Conservation (phyloP, 37 sponge, comb jelly and placozoan genomes). For the Oopsacas minuta region DNA sequence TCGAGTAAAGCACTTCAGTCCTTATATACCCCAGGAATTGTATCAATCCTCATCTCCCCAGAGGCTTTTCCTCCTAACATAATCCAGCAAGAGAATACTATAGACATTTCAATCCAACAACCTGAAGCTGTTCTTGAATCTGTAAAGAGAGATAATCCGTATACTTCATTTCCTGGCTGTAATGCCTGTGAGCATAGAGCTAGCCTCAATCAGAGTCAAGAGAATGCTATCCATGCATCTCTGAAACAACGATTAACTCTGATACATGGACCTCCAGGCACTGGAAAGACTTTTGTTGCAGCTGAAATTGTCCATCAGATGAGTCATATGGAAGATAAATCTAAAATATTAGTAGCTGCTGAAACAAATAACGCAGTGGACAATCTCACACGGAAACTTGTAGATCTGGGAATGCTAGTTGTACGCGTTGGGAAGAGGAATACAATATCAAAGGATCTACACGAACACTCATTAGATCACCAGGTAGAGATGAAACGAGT, state of each 20-base stretch:
- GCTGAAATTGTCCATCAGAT: conserved; percentile 32
- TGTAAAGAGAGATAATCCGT: too few species aligned
- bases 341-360: conserved; percentile 42
- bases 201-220: conserved; percentile 33
- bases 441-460: conserved; percentile 28
- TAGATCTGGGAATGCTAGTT: conserved; percentile 23
- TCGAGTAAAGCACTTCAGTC: conserved; percentile 22
- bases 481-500: conserved; percentile 33
- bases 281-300: conserved; percentile 57
- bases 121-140: background rate
- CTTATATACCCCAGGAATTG: background rate
- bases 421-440: conserved; percentile 33
- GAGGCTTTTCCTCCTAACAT: background rate
- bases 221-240: conserved; percentile 34
- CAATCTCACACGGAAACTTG: conserved; percentile 31
- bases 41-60: background rate
- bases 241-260: conserved; percentile 36
- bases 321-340: background rate
- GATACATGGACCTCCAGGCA: conserved; percentile 76
- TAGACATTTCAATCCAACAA: background rate
- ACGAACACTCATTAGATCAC: conserved; percentile 26
- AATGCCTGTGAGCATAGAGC: background rate
- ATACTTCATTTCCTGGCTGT: background rate
- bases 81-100: background rate
- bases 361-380: conserved; percentile 66